Conservation (phyloP, 2,797 vertebrate species). For the Platalea minor region DNA sequence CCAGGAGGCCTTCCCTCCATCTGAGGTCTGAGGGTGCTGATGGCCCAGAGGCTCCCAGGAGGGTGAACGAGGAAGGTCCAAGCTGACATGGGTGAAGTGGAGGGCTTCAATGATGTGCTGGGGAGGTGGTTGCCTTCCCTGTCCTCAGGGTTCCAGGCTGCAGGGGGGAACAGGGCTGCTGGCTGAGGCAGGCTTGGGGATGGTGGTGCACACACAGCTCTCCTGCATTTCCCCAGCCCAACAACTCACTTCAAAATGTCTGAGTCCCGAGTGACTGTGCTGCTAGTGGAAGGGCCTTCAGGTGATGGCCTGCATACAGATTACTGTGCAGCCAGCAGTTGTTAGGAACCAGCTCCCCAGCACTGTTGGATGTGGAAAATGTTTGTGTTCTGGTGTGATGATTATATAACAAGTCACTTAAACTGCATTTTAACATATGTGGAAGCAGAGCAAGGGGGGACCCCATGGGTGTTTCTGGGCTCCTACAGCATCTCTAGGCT, state of each 20-base stretch:
- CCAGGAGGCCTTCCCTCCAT: neutral
- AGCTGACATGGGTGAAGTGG: fast-evolving
- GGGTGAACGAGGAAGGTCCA: neutral
- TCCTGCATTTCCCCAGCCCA: neutral
- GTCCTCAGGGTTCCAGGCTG: neutral
- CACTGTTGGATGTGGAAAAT: neutral
- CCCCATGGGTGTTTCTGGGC: neutral
- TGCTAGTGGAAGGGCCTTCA: neutral
- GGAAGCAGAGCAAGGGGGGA: neutral
- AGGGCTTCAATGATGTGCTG: neutral
- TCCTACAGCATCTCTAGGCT: neutral
- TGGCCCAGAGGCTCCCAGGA: neutral
- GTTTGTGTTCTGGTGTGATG: neutral
- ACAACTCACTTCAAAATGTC: neutral
- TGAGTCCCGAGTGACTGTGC: neutral
- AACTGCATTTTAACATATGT: neutral
- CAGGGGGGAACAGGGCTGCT: neutral
- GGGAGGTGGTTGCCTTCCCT: neutral
- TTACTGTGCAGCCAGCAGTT: neutral
- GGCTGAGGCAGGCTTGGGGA: too few species aligned
- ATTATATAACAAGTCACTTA: neutral
- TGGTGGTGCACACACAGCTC: fast-evolving
- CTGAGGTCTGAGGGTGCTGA: neutral
- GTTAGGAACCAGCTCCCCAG: neutral
- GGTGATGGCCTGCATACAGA: fast-evolving